Percentiles rank a stretch among this genome's conserved stretches.
Evolutionary conservation across 1,140 invertebrate species (phyloP).

Genomic region (Tetramorium alpestre): DNA sequence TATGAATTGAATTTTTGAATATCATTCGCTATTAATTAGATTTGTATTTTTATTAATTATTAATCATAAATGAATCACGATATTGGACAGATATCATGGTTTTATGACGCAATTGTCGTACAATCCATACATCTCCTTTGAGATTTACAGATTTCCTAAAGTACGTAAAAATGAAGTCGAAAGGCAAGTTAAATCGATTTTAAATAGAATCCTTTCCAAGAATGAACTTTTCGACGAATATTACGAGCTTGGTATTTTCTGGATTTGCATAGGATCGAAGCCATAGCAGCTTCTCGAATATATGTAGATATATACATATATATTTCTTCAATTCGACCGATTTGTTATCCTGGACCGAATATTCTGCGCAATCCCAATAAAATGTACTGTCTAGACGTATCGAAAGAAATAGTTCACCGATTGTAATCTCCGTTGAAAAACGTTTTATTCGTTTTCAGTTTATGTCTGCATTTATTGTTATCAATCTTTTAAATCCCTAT

Average conservation of each 20-base stretch:
- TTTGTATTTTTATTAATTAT: not conserved
- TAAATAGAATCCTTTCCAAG: constrained; percentile 61
- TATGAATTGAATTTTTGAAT: not conserved
- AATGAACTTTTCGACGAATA: constrained; percentile 45
- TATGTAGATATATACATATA: not conserved
- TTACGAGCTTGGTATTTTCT: constrained; percentile 46
- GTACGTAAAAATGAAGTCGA: constrained; percentile 22
- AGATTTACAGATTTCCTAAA: not conserved
- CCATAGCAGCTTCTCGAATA: constrained; percentile 34
- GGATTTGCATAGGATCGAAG: constrained; percentile 59
- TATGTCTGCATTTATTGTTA: not conserved
- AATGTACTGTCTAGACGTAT: constrained; percentile 23
- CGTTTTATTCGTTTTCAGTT: not conserved
- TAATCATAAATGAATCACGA: not conserved
- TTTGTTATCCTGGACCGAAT: constrained; percentile 30
- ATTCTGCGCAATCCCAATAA: constrained; percentile 27
- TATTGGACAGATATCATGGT: too few species aligned
- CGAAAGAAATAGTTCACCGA: not conserved
- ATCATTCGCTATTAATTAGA: not conserved
- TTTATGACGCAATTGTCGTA: not conserved
- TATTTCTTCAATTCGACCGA: constrained; percentile 31
- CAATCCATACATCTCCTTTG: not conserved
- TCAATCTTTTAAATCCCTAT: not conserved
- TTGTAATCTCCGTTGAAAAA: not conserved
- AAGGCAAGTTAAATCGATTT: constrained; percentile 52